phyloP scores from a whole-genome alignment of 2,888 invertebrate species.

The Cheilosia vulpina region DNA sequence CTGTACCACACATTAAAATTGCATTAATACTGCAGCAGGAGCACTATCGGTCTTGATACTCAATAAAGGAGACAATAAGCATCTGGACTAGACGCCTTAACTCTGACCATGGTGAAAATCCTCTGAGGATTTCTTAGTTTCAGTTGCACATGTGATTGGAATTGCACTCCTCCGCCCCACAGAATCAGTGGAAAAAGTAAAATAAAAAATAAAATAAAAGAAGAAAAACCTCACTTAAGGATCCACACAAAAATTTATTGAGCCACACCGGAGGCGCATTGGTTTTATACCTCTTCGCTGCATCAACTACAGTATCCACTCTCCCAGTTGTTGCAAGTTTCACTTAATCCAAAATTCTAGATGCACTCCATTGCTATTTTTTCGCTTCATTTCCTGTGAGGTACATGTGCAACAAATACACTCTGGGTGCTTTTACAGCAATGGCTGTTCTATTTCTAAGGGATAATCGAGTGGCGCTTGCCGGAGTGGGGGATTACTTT shows the following conservation, averaged over 20 bases:
- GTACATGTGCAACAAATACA: slow-evolving; percentile 35
- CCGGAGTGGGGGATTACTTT: not conserved
- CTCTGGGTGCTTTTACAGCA: not conserved
- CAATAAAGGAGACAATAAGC: slow-evolving; percentile 17
- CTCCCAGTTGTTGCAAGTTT: slow-evolving; percentile 45
- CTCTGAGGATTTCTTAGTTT: slow-evolving; percentile 30
- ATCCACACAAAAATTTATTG: slow-evolving; percentile 33
- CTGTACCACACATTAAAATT: slow-evolving; percentile 37
- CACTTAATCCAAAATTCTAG: slow-evolving; percentile 51
- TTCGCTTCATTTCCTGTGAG: slow-evolving; percentile 34
- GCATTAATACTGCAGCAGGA: slow-evolving; percentile 13
- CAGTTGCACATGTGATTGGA: slow-evolving; percentile 27
- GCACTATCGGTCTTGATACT: slow-evolving; percentile 2
- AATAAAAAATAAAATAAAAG: not conserved
- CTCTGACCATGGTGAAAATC: slow-evolving; percentile 33
- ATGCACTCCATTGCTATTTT: slow-evolving; percentile 40
- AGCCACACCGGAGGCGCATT: slow-evolving; percentile 14
- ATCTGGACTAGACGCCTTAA: slow-evolving; percentile 17
- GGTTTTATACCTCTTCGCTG: slow-evolving; percentile 12
- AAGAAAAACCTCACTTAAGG: not conserved
- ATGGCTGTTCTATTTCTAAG: slow-evolving; percentile 8
- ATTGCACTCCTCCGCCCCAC: not conserved
- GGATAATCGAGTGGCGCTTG: slow-evolving; percentile 23
- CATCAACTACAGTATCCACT: slow-evolving; percentile 2
- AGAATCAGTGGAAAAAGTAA: slow-evolving; percentile 8